Evolutionary conservation across 1,140 invertebrate genomes (phyloP).

Genomic region (Trichonephila clavipes): DNA sequence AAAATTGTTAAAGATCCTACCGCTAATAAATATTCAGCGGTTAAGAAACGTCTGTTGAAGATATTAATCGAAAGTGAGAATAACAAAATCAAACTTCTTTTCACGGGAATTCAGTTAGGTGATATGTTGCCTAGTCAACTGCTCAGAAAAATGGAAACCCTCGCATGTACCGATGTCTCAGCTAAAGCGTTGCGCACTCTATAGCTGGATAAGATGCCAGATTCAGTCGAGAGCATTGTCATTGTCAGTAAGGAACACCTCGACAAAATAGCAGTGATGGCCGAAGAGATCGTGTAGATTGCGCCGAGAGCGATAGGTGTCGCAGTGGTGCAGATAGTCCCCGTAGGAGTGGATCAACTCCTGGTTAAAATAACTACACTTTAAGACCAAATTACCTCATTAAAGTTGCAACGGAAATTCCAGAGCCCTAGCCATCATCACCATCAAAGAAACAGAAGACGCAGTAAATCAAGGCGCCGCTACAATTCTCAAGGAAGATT

Average conservation of each 20-base stretch:
- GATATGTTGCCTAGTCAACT: conserved; percentile 43
- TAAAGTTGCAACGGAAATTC: neutral
- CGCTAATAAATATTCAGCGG: neutral
- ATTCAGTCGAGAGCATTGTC: no score
- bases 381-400: neutral
- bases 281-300: neutral
- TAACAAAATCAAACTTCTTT: neutral
- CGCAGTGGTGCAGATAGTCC: no score
- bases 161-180: no score
- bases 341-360: neutral
- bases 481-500: no score
- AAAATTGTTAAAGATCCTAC: conserved; percentile 13
- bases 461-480: no score
- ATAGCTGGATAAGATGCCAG: no score
- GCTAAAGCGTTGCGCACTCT: neutral
- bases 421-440: neutral
- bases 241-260: no score
- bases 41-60: no score
- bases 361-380: neutral
- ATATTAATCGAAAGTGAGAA: no score
- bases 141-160: conserved; percentile 25
- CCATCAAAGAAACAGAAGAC: neutral
- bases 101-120: neutral
- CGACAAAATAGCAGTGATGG: no score
- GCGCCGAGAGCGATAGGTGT: neutral